phyloP scores from a whole-genome alignment of 2,888 invertebrate genomes.

The Synergus gifuensis region DNA sequence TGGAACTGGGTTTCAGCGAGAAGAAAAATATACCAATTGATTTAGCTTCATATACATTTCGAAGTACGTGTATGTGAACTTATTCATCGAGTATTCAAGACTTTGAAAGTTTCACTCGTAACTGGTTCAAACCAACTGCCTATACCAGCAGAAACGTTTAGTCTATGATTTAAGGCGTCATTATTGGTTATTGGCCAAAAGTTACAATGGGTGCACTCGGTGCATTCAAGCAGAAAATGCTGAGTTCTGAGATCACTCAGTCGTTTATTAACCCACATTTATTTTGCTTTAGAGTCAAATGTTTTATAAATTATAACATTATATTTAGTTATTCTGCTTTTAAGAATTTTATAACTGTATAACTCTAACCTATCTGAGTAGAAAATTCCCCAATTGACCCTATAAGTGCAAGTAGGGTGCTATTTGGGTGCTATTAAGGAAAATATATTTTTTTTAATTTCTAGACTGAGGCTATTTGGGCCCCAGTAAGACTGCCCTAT shows the following conservation, averaged over 20 bases:
- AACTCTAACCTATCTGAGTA: no score
- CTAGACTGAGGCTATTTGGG: no score
- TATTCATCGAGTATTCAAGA: background rate
- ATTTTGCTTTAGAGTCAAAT: background rate
- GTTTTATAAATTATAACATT: no score
- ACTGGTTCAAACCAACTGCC: background rate
- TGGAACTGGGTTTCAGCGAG: no score
- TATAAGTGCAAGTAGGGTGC: no score
- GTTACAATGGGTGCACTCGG: background rate
- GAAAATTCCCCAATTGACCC: no score
- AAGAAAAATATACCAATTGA: background rate
- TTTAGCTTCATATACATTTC: background rate
- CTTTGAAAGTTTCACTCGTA: background rate
- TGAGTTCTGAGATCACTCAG: background rate
- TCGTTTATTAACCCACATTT: background rate
- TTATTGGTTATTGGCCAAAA: constrained; percentile 37
- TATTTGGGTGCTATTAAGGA: no score
- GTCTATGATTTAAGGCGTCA: constrained; percentile 8
- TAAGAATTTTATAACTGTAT: no score
- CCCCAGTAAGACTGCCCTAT: no score
- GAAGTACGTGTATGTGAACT: background rate
- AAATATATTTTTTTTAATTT: no score
- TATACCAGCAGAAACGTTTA: background rate
- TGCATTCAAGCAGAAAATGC: background rate
- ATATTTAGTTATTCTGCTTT: no score